These are phyloP conservation scores for Bunonema sp. DNA, from an alignment of 2,888 invertebrate species.

Conservation along the genomic window DNA sequence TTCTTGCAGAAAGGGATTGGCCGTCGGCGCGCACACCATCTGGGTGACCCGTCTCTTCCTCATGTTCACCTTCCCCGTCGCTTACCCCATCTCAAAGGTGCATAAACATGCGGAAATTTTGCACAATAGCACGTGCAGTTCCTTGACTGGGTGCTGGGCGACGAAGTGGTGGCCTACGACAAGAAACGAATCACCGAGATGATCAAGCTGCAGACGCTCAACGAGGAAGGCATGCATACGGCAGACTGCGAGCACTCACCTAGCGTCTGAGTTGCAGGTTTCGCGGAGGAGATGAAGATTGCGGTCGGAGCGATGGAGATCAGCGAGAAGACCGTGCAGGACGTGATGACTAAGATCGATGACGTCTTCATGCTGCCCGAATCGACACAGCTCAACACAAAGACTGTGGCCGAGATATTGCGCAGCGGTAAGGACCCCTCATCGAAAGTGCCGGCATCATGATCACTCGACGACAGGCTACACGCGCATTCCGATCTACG, in stretches of 20 bases:
- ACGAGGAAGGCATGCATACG: too few species aligned
- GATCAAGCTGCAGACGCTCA: slow-evolving; percentile 54
- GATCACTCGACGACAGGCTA: too few species aligned
- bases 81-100: slow-evolving; percentile 54
- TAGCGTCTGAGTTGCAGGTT: too few species aligned
- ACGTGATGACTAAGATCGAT: slow-evolving; percentile 87
- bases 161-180: slow-evolving; percentile 93
- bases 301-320: slow-evolving; percentile 72
- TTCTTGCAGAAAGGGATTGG: slow-evolving; percentile 61
- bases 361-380: slow-evolving; percentile 89
- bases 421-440: too few species aligned
- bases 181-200: slow-evolving; percentile 85
- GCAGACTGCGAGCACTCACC: too few species aligned
- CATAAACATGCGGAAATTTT: not conserved
- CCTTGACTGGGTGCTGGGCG: slow-evolving; percentile 54
- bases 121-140: too few species aligned
- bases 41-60: slow-evolving; percentile 80
- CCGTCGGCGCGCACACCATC: slow-evolving; percentile 56
- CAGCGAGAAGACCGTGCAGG: slow-evolving; percentile 74
- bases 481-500: slow-evolving; percentile 79
- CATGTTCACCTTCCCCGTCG: slow-evolving; percentile 67
- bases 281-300: slow-evolving; percentile 38
- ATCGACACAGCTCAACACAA: slow-evolving; percentile 70
- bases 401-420: slow-evolving; percentile 87
- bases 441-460: too few species aligned